A percentile compares a stretch with the other conserved stretches of the same genome.
These are phyloP conservation scores for Drosophila melanica DNA, from an alignment of 1,140 invertebrate species.

Conservation along the genomic window DNA sequence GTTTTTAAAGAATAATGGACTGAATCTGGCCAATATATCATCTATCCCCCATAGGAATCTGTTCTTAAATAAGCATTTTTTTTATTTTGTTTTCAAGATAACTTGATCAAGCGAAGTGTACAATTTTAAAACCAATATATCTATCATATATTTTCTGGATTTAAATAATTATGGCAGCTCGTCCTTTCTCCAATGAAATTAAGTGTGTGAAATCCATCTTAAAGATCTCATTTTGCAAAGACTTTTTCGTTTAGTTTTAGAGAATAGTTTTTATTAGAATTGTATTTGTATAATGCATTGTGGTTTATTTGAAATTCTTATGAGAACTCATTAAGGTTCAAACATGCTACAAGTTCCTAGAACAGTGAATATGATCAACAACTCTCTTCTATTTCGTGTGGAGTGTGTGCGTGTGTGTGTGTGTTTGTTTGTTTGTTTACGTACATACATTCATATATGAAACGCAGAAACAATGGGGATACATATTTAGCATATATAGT, in stretches of 20 bases:
- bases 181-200: no score
- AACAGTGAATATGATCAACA: background rate
- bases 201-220: no score
- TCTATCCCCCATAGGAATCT: no score
- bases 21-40: no score
- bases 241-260: background rate
- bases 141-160: no score
- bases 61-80: no score
- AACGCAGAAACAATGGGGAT: constrained; percentile 13
- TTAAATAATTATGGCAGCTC: no score
- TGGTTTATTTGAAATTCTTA: constrained; percentile 13
- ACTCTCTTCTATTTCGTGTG: constrained; percentile 30
- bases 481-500: constrained; percentile 11
- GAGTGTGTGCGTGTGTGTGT: background rate
- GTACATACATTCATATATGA: background rate
- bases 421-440: background rate
- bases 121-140: no score
- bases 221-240: no score
- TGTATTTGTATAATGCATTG: background rate
- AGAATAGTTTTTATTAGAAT: background rate
- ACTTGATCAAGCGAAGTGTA: no score
- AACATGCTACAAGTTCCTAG: constrained; percentile 1
- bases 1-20: no score
- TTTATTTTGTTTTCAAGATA: no score
- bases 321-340: background rate